Conservation (phyloP, 2,113 vertebrate genomes). For the Sapayoa aenigma region DNA sequence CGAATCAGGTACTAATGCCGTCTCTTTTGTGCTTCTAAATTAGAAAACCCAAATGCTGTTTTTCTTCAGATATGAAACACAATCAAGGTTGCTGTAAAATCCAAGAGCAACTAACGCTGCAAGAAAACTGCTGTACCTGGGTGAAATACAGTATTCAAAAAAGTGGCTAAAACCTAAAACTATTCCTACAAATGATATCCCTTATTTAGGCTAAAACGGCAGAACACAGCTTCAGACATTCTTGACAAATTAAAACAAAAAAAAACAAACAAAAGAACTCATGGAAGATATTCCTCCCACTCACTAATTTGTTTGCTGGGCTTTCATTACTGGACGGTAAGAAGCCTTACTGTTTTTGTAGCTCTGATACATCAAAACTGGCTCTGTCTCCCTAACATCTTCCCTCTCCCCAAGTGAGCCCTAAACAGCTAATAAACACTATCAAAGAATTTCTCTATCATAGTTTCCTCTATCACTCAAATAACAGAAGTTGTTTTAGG, state of each 20-base stretch:
- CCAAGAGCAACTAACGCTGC: conserved; percentile 67
- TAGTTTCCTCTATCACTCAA: background rate
- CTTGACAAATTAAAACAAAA: background rate
- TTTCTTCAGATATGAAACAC: conserved; percentile 46
- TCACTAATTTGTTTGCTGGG: background rate
- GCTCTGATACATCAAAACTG: background rate
- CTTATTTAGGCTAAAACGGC: background rate
- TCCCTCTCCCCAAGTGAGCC: background rate
- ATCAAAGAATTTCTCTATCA: background rate
- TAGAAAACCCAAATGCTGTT: conserved; percentile 62
- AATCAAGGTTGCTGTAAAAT: conserved; percentile 61
- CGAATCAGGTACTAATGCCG: background rate
- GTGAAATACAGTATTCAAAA: background rate
- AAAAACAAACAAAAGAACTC: background rate
- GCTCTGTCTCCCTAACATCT: background rate
- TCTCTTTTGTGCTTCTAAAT: conserved; percentile 69
- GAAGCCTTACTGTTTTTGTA: background rate
- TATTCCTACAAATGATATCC: background rate
- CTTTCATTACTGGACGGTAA: background rate
- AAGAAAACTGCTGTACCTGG: background rate
- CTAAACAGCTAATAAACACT: background rate
- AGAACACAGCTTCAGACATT: background rate
- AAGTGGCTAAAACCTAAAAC: background rate
- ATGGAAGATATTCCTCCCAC: background rate
- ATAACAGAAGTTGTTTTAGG: background rate